These are phyloP conservation scores for Esox lucius DNA, from an alignment of 2,797 vertebrate species.

Conservation along the genomic window DNA sequence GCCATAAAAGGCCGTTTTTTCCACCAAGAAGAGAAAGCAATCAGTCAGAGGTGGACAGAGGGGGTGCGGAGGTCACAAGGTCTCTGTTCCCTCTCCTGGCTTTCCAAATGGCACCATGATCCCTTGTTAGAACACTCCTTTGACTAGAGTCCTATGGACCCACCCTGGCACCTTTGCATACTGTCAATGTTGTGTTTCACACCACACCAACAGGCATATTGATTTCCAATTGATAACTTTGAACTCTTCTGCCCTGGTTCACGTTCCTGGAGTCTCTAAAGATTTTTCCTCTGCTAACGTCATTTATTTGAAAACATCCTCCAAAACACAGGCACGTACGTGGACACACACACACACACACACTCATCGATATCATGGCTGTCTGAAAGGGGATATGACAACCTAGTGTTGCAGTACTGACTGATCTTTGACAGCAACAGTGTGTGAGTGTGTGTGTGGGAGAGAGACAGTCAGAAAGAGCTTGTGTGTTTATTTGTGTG, in stretches of 20 bases:
- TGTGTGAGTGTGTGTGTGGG: no score
- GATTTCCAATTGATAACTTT: slow-evolving; percentile 55
- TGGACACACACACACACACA: neutral
- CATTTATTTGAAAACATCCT: slow-evolving; percentile 33
- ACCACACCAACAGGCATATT: slow-evolving; percentile 44
- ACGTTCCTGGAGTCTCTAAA: slow-evolving; percentile 46
- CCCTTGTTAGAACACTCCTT: neutral
- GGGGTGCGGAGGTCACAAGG: slow-evolving; percentile 21
- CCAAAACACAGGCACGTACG: slow-evolving; percentile 1
- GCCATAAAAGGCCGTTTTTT: slow-evolving; percentile 39
- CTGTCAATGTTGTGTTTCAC: slow-evolving; percentile 54
- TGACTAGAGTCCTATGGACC: no score
- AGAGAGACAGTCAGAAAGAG: no score
- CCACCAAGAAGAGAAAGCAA: slow-evolving; percentile 26
- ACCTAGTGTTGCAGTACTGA: slow-evolving; percentile 39
- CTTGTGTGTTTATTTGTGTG: no score
- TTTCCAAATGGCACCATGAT: slow-evolving; percentile 28
- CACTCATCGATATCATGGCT: slow-evolving; percentile 11
- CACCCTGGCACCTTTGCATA: slow-evolving; percentile 27
- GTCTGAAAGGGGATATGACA: slow-evolving; percentile 51
- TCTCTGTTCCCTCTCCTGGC: slow-evolving; percentile 28
- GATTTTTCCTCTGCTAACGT: slow-evolving; percentile 32
- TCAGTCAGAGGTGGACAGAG: slow-evolving; percentile 41
- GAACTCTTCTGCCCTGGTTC: slow-evolving; percentile 45
- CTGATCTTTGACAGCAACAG: neutral